These are phyloP conservation scores for Ligdia adustata DNA, from an alignment of 2,888 invertebrate species.

Conservation along the genomic window DNA sequence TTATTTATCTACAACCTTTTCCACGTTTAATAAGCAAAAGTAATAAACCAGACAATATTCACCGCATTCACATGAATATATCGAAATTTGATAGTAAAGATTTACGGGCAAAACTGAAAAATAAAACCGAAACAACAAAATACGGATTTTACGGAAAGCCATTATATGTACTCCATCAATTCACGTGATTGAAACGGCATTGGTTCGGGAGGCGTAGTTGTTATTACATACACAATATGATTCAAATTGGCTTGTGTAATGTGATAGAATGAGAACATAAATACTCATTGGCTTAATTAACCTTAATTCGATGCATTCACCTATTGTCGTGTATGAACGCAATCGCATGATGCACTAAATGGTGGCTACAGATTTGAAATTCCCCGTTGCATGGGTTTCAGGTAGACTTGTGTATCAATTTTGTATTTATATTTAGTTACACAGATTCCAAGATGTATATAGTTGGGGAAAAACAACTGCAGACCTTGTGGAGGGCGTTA, in stretches of 20 bases:
- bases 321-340: constrained; percentile 53
- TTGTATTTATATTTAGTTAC: too few relatives aligned
- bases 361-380: constrained; percentile 39
- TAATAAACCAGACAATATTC: background rate
- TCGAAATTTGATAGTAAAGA: constrained; percentile 2
- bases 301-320: constrained; percentile 70
- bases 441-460: too few relatives aligned
- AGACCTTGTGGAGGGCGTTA: too few relatives aligned
- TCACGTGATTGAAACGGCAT: constrained; percentile 42
- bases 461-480: too few relatives aligned
- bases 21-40: background rate
- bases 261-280: constrained; percentile 49
- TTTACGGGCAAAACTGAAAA: constrained; percentile 17
- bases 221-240: constrained; percentile 44
- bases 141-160: constrained; percentile 32
- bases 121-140: constrained; percentile 19
- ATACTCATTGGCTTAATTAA: constrained; percentile 71
- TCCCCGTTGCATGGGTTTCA: background rate
- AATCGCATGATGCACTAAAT: constrained; percentile 42
- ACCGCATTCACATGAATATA: background rate
- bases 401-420: too few relatives aligned
- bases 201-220: constrained; percentile 36
- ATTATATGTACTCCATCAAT: constrained; percentile 44
- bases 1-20: too few relatives aligned
- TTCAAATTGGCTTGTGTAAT: constrained; percentile 43